A percentile compares a stretch with the other conserved stretches of the same genome.
phyloP scores from a whole-genome alignment of 2,888 invertebrate species.

The Lampropteryx suffumata region DNA sequence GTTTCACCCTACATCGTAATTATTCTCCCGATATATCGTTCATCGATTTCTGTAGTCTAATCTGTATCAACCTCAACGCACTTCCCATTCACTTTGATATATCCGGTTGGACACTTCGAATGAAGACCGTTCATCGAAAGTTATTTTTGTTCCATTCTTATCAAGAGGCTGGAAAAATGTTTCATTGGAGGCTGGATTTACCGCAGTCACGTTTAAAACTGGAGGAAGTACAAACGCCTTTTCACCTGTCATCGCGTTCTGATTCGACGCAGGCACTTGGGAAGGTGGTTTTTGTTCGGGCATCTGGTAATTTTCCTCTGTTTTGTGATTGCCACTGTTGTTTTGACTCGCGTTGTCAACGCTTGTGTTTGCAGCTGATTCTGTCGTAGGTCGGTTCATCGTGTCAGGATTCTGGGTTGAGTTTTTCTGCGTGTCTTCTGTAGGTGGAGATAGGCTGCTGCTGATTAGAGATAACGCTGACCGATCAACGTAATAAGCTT shows the following conservation, averaged over 20 bases:
- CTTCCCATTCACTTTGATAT: conserved; percentile 50
- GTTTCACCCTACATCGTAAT: too few relatives aligned
- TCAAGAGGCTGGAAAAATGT: conserved; percentile 30
- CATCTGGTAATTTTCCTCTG: conserved; percentile 1
- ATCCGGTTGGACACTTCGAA: conserved; percentile 58
- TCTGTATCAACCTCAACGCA: conserved; percentile 46
- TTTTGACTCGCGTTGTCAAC: conserved; percentile 7
- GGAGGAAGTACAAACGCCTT: neutral
- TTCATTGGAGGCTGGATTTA: conserved; percentile 23
- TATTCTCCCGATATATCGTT: too few relatives aligned
- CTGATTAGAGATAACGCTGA: conserved; percentile 24
- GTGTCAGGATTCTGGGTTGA: conserved; percentile 31
- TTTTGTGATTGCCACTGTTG: conserved; percentile 3
- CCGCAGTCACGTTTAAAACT: neutral
- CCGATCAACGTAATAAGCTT: conserved; percentile 29
- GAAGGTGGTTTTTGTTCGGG: conserved; percentile 7
- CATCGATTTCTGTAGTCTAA: too few relatives aligned
- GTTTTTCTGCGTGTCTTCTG: conserved; percentile 34
- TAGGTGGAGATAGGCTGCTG: conserved; percentile 30
- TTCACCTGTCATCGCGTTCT: neutral
- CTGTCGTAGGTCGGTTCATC: conserved; percentile 12
- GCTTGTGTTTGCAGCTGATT: conserved; percentile 3
- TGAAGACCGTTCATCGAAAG: conserved; percentile 50
- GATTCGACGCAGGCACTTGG: conserved; percentile 1
- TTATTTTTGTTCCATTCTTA: conserved; percentile 35